Evolutionary conservation across 2,888 invertebrate genomes (phyloP).

Genomic region (Psococerastis gibbosa): DNA sequence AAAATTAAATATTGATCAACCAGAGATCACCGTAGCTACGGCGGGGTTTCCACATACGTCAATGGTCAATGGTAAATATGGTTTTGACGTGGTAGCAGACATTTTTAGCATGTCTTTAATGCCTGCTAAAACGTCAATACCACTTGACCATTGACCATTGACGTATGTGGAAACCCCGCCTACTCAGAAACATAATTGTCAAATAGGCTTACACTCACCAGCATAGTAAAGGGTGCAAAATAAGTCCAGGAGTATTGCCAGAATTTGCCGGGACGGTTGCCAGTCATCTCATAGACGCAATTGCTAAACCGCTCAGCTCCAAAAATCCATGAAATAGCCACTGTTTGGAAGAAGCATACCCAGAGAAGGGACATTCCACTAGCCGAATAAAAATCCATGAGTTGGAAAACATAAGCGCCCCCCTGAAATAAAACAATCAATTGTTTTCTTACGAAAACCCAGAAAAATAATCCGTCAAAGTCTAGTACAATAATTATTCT

Average conservation of each 20-base stretch:
- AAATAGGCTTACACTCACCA: constrained; percentile 29
- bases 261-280: constrained; percentile 31
- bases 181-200: too few relatives aligned
- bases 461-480: too few relatives aligned
- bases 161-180: too few relatives aligned
- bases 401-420: constrained; percentile 28
- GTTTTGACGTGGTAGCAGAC: too few relatives aligned
- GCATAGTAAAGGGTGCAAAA: constrained; percentile 37
- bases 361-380: constrained; percentile 38
- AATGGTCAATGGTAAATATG: too few relatives aligned
- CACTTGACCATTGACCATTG: too few relatives aligned
- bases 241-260: constrained; percentile 40
- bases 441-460: not conserved
- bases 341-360: constrained; percentile 41
- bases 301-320: constrained; percentile 36
- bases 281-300: constrained; percentile 44
- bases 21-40: too few relatives aligned
- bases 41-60: too few relatives aligned
- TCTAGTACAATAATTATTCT: too few relatives aligned
- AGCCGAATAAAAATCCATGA: constrained; percentile 35
- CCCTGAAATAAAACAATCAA: constrained; percentile 22
- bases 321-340: constrained; percentile 38
- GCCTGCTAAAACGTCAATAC: too few relatives aligned
- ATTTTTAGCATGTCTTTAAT: too few relatives aligned
- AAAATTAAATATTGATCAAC: too few relatives aligned